Conservation (phyloP, 35 echinoderm and acorn worm genomes). For the Patiria miniata region DNA sequence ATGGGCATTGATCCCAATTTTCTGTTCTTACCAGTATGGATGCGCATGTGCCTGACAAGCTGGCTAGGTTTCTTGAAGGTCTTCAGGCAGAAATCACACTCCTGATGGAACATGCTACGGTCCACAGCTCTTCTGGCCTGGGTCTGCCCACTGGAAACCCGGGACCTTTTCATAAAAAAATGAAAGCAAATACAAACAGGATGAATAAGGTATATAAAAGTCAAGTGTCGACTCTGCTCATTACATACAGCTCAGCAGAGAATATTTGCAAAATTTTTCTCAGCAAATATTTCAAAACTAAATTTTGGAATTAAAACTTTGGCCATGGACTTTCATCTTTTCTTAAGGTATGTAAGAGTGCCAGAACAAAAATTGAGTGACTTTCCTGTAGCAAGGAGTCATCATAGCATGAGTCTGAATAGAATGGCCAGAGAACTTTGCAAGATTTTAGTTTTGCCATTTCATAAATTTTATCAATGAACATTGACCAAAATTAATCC, state of each 20-base stretch:
- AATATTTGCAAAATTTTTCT: too few relatives aligned
- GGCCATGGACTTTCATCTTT: too few relatives aligned
- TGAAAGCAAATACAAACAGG: not conserved
- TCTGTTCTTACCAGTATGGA: conserved; percentile 81
- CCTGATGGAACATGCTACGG: conserved; percentile 68
- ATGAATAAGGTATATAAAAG: not conserved
- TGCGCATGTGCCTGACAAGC: conserved; percentile 85
- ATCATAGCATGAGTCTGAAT: too few relatives aligned
- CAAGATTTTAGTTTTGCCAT: too few relatives aligned
- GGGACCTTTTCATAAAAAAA: not conserved
- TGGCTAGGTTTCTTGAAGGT: conserved; percentile 94
- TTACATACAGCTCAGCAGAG: too few relatives aligned
- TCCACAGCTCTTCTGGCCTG: conserved; percentile 26
- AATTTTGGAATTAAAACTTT: not conserved
- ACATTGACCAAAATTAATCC: too few relatives aligned
- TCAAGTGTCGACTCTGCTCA: not conserved
- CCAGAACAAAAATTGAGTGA: too few relatives aligned
- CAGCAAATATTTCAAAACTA: not conserved
- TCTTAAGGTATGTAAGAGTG: too few relatives aligned
- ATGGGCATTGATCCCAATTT: too few relatives aligned
- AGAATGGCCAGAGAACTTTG: too few relatives aligned
- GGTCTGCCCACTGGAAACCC: not conserved
- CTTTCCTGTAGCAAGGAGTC: too few relatives aligned
- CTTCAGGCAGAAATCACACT: conserved; percentile 76
- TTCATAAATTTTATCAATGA: too few relatives aligned